Conservation (phyloP, 2,797 vertebrate genomes). For the Artibeus lituratus region DNA sequence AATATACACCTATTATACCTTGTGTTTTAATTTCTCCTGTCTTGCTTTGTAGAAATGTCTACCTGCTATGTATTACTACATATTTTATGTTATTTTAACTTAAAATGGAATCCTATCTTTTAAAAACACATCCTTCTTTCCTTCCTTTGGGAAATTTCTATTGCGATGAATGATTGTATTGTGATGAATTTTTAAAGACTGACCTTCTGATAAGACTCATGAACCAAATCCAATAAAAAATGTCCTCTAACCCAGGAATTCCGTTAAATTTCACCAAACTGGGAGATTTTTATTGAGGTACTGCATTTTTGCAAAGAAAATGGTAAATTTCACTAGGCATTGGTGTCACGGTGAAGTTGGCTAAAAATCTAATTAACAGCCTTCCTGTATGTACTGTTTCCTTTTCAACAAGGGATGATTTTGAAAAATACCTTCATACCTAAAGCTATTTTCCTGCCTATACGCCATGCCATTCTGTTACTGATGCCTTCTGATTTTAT, state of each 20-base stretch:
- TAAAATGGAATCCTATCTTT: neutral
- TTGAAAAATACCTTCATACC: neutral
- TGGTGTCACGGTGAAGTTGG: neutral
- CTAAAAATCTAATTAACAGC: neutral
- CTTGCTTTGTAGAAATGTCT: conserved; percentile 13
- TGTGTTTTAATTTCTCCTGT: conserved; percentile 5
- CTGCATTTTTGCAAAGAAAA: neutral
- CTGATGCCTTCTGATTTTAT: neutral
- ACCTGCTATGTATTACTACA: neutral
- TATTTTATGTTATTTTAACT: neutral
- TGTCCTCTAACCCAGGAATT: neutral
- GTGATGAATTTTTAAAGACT: conserved; percentile 35
- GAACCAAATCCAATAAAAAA: conserved; percentile 33
- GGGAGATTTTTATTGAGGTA: conserved; percentile 18
- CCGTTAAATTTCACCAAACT: neutral
- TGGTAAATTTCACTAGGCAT: neutral
- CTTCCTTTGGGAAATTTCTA: neutral
- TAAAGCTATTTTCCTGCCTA: neutral
- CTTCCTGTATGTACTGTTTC: neutral
- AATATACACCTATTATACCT: neutral
- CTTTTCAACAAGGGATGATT: neutral
- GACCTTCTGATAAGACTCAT: neutral
- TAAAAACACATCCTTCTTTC: neutral
- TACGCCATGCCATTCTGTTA: neutral
- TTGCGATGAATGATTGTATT: conserved; percentile 21